phyloP scores from a whole-genome alignment of 2,797 vertebrate species.

The Halcyon badia region DNA sequence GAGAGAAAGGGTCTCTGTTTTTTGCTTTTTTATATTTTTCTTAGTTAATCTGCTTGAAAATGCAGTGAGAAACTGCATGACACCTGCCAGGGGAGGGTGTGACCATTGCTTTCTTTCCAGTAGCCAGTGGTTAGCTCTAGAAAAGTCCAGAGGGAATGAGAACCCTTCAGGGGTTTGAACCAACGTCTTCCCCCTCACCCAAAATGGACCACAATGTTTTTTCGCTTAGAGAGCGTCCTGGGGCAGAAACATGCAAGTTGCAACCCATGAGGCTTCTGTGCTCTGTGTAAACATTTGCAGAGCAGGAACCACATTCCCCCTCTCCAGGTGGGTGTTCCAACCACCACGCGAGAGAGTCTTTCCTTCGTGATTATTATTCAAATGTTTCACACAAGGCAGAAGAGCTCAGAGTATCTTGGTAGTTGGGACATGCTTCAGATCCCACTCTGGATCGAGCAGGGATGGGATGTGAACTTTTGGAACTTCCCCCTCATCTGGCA shows the following conservation, averaged over 20 bases:
- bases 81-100: background rate
- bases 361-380: slow-evolving; percentile 3
- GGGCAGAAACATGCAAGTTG: slow-evolving; percentile 21
- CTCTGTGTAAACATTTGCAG: slow-evolving; percentile 43
- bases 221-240: background rate
- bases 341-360: background rate
- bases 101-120: background rate
- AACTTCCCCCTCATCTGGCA: slow-evolving; percentile 70
- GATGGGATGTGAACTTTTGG: slow-evolving; percentile 60
- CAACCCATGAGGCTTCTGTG: slow-evolving; percentile 12
- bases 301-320: slow-evolving; percentile 16
- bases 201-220: background rate
- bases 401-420: slow-evolving; percentile 24
- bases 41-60: background rate
- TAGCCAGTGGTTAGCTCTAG: background rate
- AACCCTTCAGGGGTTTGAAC: background rate
- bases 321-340: slow-evolving; percentile 67
- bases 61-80: background rate
- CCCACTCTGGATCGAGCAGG: background rate
- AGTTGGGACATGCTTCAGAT: slow-evolving; percentile 28
- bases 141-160: background rate
- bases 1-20: background rate
- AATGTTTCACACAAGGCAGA: slow-evolving; percentile 29
- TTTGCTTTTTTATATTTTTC: background rate
- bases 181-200: background rate